phyloP scores from a whole-genome alignment of 1,140 invertebrate species.

The Mylabris phalerata region DNA sequence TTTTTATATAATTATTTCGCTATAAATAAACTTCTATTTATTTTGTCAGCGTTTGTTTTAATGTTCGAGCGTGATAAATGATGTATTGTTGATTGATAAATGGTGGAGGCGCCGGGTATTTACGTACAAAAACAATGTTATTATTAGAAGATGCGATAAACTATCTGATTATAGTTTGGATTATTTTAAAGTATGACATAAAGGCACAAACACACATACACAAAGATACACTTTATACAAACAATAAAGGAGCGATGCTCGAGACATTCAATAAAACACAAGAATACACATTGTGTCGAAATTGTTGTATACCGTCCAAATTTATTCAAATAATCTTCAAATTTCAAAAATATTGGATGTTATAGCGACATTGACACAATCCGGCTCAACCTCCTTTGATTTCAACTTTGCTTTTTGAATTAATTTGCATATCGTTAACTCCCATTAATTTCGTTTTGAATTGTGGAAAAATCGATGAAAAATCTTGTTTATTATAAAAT shows the following conservation, averaged over 20 bases:
- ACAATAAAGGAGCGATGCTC: slow-evolving; percentile 29
- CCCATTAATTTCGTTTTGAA: background rate
- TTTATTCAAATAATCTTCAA: too few relatives aligned
- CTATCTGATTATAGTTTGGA: too few relatives aligned
- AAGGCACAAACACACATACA: slow-evolving; percentile 19
- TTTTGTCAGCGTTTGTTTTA: too few relatives aligned
- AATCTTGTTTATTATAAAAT: background rate
- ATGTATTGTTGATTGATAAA: too few relatives aligned
- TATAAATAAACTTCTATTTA: too few relatives aligned
- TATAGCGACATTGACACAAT: background rate
- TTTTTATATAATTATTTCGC: too few relatives aligned
- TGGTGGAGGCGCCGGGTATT: slow-evolving; percentile 7
- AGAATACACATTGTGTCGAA: background rate
- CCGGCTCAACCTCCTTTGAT: background rate
- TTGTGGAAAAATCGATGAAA: too few relatives aligned
- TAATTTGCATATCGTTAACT: slow-evolving; percentile 6
- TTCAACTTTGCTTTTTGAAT: slow-evolving; percentile 1
- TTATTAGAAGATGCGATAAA: too few relatives aligned
- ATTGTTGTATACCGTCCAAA: too few relatives aligned
- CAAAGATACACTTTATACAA: slow-evolving; percentile 3
- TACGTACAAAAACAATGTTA: background rate
- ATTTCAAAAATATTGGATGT: too few relatives aligned
- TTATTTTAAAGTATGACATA: slow-evolving; percentile 17
- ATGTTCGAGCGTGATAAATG: too few relatives aligned
- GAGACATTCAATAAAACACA: slow-evolving; percentile 32